These are phyloP conservation scores for Oryctes rhinoceros DNA, from an alignment of 1,140 invertebrate genomes.

Conservation along the genomic window DNA sequence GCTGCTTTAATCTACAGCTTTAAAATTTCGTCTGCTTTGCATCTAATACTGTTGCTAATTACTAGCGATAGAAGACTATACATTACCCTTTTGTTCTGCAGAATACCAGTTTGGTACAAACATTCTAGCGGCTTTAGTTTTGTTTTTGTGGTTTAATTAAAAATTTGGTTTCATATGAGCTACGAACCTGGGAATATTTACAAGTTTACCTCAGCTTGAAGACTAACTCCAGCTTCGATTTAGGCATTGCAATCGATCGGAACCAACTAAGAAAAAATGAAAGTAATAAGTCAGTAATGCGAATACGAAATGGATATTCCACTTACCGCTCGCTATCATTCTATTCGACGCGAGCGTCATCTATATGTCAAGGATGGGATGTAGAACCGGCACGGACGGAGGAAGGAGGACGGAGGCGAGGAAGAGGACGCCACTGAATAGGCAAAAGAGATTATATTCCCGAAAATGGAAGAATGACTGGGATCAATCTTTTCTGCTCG, in stretches of 20 bases:
- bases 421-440: not conserved
- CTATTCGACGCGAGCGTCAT: not conserved
- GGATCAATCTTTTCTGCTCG: slow-evolving; percentile 34
- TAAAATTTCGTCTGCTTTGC: no score
- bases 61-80: no score
- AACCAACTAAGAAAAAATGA: slow-evolving; percentile 31
- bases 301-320: slow-evolving; percentile 28
- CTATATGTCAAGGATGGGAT: slow-evolving; percentile 6
- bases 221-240: not conserved
- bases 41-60: no score
- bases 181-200: no score
- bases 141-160: no score
- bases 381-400: not conserved
- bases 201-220: not conserved
- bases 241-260: slow-evolving; percentile 6
- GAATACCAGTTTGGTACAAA: no score
- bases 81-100: no score
- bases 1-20: no score
- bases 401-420: no score
- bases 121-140: no score
- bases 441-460: slow-evolving; percentile 31
- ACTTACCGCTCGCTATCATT: not conserved
- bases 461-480: slow-evolving; percentile 30
- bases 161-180: no score
- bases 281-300: slow-evolving; percentile 26